Evolutionary conservation across 2,888 invertebrate genomes (phyloP), one percentile per base, ranked within the genome.

Genomic region (Sussaba pulchella): DNA sequence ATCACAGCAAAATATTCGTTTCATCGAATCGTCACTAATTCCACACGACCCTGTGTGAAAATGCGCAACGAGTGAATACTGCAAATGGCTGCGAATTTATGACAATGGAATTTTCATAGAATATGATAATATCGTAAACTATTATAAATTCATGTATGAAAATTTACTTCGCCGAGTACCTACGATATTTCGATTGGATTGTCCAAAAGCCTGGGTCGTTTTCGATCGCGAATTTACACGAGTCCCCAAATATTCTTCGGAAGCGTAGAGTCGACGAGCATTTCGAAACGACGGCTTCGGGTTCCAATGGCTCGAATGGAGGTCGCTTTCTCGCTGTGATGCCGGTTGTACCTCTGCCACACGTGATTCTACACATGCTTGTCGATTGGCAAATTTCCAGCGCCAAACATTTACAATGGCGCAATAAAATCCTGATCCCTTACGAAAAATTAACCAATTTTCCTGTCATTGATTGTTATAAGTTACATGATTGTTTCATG

Each of bases 291-390:
- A 59, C 43, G 57, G 43, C 57, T 50, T 31, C 12, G 17, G 54
- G 39, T 14, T 50, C 24, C 41, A 17, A 21, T n/a, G 36, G 31
- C 36, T 21, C 52, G 54, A 74, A 74, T 74, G 74, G 74, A 74
- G 74, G 74, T 74, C 74, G 74, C 74, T 74, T 74, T 74, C 74
- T 74, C 74, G 52, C n/a, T 41, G 2, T 10, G 2, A n/a, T 43
- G n/a, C n/a, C n/a, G n/a, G n/a, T 19, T 41, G n/a, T 24, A 41
- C 43, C 41, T 1, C 12, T 12, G 39, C 61, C 2, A 39, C 14
- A 43, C 43, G n/a, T n/a, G n/a, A n/a, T n/a, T n/a, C n/a, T 54
- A 39, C 21, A 2, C 36, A 57, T 12, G 41, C 39, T 24, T 43
- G 14, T 31, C 36, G 45, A 43, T 31, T 10, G 12, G 41, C 43